Evolutionary conservation across 2,888 invertebrate species (phyloP), one percentile per base, ranked within the genome.

Genomic region (Chrysolina americana): DNA sequence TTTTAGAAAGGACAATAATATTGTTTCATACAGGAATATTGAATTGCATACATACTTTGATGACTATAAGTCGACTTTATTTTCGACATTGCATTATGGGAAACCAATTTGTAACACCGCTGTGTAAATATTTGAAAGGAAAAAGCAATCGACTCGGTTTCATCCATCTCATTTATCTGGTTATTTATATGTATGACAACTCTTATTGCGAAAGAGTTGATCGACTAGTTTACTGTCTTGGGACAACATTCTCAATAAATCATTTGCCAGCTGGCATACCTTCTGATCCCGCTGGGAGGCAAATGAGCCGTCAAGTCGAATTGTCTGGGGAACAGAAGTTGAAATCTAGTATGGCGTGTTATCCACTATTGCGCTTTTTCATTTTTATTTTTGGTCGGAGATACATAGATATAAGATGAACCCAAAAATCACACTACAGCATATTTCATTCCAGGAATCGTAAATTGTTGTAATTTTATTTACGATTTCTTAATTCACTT

Each of bases 221-320:
- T 59, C 59, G 23, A 59, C n/a, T 59, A 59, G 59, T 59, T 28
- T 59, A n/a, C 36, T 28, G n/a, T 59, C 36, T n/a, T 36, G 36
- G 28, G 59, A 59, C 28, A 9, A 4, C 59, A 59, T 59, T 28
- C n/a, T 59, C 59, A 36, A 59, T 59, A 36, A 59, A 59, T 59
- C 59, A 59, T 36, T 9, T 36, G n/a, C 59, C 59, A 59, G 59
- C 36, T 59, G 59, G 59, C 59, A 17, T 59, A 36, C 23, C 59
- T 59, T 15, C 59, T 28, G 1, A 59, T 28, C 59, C 2, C 36
- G 59, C 59, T 59, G 59, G 59, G 28, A 59, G 59, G 59, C 59
- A 59, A 59, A 59, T n/a, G 36, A 28, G 59, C n/a, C 47, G 47
- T 10, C 59, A 59, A 59, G 28, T 59, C 10, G n/a, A 59, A n/a